These are phyloP conservation scores for Auanema freiburgensis DNA, from an alignment of 2,888 invertebrate genomes.

Conservation along the genomic window DNA sequence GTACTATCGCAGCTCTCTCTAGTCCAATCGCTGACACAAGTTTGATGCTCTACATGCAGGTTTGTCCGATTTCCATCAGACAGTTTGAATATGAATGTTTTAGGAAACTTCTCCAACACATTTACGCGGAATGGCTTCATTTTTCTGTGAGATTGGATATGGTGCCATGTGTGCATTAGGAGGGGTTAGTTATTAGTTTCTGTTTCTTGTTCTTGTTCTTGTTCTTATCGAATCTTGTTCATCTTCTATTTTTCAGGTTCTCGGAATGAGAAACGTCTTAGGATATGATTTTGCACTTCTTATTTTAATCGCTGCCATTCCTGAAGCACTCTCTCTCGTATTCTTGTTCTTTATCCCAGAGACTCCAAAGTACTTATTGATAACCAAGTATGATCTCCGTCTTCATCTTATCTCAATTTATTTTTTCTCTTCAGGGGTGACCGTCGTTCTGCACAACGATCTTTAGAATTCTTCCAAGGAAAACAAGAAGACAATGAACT, in stretches of 20 bases:
- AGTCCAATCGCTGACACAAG: conserved; percentile 55
- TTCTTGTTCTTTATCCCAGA: conserved; percentile 53
- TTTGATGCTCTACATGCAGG: conserved; percentile 54
- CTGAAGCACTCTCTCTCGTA: conserved; percentile 40
- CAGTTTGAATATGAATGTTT: not conserved
- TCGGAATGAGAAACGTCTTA: conserved; percentile 53
- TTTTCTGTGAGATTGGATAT: conserved; percentile 58
- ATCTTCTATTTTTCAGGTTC: conserved; percentile 18
- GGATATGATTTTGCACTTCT: conserved; percentile 46
- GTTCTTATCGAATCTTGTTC: not conserved
- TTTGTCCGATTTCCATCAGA: not conserved
- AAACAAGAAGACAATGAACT: conserved; percentile 29
- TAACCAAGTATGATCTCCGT: conserved; percentile 34
- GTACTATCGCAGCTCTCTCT: conserved; percentile 47
- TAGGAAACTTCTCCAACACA: conserved; percentile 49
- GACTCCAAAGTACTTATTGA: conserved; percentile 56
- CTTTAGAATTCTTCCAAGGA: conserved; percentile 56
- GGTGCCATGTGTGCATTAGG: conserved; percentile 55
- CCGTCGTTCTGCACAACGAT: conserved; percentile 36
- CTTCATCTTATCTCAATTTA: conserved; percentile 3
- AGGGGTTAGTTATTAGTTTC: conserved; percentile 29
- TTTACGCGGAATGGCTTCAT: conserved; percentile 51
- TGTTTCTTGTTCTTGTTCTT: conserved; percentile 1
- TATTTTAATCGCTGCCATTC: conserved; percentile 49
- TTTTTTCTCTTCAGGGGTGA: conserved; percentile 35